These are phyloP conservation scores for Ctena decussata DNA, from an alignment of 2,888 invertebrate species.

Conservation along the genomic window DNA sequence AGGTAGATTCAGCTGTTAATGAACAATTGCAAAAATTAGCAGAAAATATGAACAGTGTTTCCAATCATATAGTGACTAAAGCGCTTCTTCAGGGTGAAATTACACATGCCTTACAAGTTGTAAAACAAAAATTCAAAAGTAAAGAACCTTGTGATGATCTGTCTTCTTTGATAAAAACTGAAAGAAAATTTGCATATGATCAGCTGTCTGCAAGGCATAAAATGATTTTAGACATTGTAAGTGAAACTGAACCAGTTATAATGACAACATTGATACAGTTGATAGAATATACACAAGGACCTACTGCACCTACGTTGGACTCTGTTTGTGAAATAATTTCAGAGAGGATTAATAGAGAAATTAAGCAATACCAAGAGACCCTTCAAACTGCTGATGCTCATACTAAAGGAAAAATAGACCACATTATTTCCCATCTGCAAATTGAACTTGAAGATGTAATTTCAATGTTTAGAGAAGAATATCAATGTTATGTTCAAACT, in stretches of 20 bases:
- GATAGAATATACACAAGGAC: constrained; percentile 63
- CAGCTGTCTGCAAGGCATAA: constrained; percentile 72
- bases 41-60: constrained; percentile 71
- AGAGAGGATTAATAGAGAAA: constrained; percentile 55
- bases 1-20: constrained; percentile 78
- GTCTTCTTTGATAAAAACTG: constrained; percentile 62
- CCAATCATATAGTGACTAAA: constrained; percentile 76
- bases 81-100: constrained; percentile 83
- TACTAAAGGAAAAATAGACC: constrained; percentile 42
- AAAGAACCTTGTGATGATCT: constrained; percentile 54
- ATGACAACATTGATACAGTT: constrained; percentile 66
- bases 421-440: constrained; percentile 58
- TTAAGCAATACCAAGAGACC: constrained; percentile 52
- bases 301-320: constrained; percentile 57
- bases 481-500: constrained; percentile 67
- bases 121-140: constrained; percentile 89
- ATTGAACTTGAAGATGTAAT: constrained; percentile 60
- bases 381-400: constrained; percentile 47
- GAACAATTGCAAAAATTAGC: constrained; percentile 71
- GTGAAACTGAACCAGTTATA: constrained; percentile 70
- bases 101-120: constrained; percentile 86
- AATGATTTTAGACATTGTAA: constrained; percentile 69
- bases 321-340: constrained; percentile 62
- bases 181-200: constrained; percentile 73
- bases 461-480: constrained; percentile 60